Conservation (phyloP, 1,140 invertebrate genomes). For the Zeugodacus cucurbitae region DNA sequence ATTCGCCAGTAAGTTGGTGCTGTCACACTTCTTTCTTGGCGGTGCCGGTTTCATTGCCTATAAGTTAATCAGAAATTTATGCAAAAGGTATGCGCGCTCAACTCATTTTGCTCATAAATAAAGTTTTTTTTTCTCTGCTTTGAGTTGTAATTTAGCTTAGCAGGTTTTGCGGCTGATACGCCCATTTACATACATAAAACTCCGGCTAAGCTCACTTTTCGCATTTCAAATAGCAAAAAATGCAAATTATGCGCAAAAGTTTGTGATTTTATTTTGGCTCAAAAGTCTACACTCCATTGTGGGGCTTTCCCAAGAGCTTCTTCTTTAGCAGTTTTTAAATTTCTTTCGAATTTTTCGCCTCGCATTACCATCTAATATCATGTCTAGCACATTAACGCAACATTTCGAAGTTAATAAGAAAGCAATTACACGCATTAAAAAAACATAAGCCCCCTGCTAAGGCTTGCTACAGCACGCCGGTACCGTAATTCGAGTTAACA, state of each 20-base stretch:
- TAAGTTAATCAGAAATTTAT: conserved; percentile 18
- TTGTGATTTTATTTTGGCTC: neutral
- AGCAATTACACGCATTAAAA: conserved; percentile 28
- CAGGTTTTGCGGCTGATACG: neutral
- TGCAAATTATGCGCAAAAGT: neutral
- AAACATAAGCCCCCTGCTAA: neutral
- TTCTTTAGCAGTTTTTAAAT: neutral
- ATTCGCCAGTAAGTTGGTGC: neutral
- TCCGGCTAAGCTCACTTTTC: neutral
- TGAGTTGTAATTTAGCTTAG: neutral
- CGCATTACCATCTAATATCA: neutral
- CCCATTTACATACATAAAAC: neutral
- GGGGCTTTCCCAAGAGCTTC: neutral
- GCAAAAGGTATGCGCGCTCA: neutral
- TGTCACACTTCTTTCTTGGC: neutral
- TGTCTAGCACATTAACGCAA: neutral
- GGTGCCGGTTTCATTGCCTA: neutral
- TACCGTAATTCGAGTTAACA: neutral
- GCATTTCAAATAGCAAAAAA: neutral
- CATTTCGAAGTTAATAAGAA: conserved; percentile 1
- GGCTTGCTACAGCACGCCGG: neutral
- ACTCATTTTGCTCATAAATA: neutral
- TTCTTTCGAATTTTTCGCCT: neutral
- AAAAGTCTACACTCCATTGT: neutral
- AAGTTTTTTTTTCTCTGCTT: neutral